Evolutionary conservation across 1,140 invertebrate species (phyloP).

Genomic region (Danaus plexippus): DNA sequence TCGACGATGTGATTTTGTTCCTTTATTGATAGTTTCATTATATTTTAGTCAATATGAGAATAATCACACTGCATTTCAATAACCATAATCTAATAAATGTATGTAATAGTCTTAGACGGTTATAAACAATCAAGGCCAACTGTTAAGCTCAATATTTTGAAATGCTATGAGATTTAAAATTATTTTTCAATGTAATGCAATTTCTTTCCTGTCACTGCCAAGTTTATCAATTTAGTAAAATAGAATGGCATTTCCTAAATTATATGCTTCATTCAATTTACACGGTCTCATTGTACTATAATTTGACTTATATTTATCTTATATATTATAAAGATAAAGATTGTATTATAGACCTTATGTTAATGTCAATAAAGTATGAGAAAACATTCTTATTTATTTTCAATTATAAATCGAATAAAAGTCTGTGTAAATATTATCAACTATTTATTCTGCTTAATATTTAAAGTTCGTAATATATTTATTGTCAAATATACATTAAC

Average conservation of each 20-base stretch:
- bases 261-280: constrained; percentile 50
- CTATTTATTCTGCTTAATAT: constrained; percentile 14
- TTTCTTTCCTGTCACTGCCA: constrained; percentile 53
- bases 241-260: constrained; percentile 52
- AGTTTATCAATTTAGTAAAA: constrained; percentile 36
- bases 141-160: constrained; percentile 9
- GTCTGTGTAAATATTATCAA: neutral
- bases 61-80: constrained; percentile 22
- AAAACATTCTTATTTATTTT: constrained; percentile 29
- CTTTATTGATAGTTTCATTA: constrained; percentile 44
- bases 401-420: too few species aligned
- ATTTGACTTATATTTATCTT: constrained; percentile 64
- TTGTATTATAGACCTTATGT: constrained; percentile 59
- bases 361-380: constrained; percentile 60
- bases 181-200: constrained; percentile 9
- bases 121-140: constrained; percentile 15
- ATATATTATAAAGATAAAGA: constrained; percentile 43
- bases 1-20: constrained; percentile 56
- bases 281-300: constrained; percentile 64
- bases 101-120: constrained; percentile 14
- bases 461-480: constrained; percentile 19
- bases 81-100: neutral
- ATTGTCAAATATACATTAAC: constrained; percentile 15
- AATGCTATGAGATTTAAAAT: constrained; percentile 4
- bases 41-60: constrained; percentile 26